A percentile compares a stretch with the other conserved stretches of the same genome.
These are phyloP conservation scores for Melieria omissa DNA, from an alignment of 2,888 invertebrate species.

Conservation along the genomic window DNA sequence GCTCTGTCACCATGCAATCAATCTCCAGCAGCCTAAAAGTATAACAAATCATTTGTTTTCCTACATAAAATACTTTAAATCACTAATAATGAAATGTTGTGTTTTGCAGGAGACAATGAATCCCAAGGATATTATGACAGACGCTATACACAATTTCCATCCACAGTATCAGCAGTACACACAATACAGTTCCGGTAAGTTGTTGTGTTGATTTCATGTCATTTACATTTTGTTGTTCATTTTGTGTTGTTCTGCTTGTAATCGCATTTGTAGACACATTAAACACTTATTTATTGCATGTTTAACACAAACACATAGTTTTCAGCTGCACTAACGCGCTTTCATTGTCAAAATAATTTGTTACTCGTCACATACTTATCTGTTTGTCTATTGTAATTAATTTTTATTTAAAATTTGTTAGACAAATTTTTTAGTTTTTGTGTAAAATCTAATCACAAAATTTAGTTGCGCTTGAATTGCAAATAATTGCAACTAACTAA, in stretches of 20 bases:
- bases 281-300: too few species aligned
- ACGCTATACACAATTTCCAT: constrained; percentile 99
- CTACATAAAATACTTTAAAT: not conserved
- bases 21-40: constrained; percentile 98
- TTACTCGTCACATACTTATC: too few species aligned
- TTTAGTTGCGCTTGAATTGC: too few species aligned
- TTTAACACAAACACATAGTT: too few species aligned
- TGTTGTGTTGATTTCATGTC: not conserved
- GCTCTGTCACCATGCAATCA: constrained; percentile 98
- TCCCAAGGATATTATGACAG: constrained; percentile 99
- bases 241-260: not conserved
- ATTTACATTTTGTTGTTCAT: not conserved
- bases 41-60: constrained; percentile 39
- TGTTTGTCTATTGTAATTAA: too few species aligned
- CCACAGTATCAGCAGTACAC: constrained; percentile 99
- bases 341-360: too few species aligned
- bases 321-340: too few species aligned
- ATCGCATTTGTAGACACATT: not conserved
- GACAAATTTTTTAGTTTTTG: too few species aligned
- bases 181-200: constrained; percentile 93
- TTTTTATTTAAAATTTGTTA: too few species aligned
- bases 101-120: constrained; percentile 90
- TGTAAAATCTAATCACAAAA: too few species aligned
- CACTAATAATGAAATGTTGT: not conserved
- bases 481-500: too few species aligned